These are phyloP conservation scores for Zaprionus lachaisei DNA, from an alignment of 1,140 invertebrate species.

Conservation along the genomic window DNA sequence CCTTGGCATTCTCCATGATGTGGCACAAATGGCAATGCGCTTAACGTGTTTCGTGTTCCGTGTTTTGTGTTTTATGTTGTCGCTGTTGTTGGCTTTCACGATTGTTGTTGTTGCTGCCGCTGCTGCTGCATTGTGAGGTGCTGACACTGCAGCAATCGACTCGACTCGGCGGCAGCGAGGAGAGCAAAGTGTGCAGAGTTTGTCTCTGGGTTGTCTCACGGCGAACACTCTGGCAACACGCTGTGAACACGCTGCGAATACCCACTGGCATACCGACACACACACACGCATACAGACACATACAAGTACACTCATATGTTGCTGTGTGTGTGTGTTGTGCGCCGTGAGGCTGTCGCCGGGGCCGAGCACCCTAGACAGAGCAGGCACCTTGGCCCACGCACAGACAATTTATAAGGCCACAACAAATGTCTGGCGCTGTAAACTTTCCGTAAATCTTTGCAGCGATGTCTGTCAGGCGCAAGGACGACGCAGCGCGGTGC, in stretches of 20 bases:
- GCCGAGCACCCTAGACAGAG: slow-evolving; percentile 19
- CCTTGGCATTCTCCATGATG: slow-evolving; percentile 65
- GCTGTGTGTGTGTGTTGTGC: too few species aligned
- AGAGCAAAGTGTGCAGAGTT: slow-evolving; percentile 26
- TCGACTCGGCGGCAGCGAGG: slow-evolving; percentile 8
- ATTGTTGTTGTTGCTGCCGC: slow-evolving; percentile 38
- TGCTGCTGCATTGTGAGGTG: slow-evolving; percentile 47
- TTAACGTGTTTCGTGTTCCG: slow-evolving; percentile 71
- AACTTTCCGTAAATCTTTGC: slow-evolving; percentile 78
- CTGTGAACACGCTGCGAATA: neutral
- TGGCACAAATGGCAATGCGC: slow-evolving; percentile 80
- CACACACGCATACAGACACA: slow-evolving; percentile 6
- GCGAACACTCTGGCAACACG: slow-evolving; percentile 10
- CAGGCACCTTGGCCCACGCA: slow-evolving; percentile 73
- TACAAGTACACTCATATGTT: neutral
- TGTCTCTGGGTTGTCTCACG: slow-evolving; percentile 25
- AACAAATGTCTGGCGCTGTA: slow-evolving; percentile 80
- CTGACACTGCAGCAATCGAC: slow-evolving; percentile 69
- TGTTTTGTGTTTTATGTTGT: slow-evolving; percentile 50
- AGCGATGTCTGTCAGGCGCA: slow-evolving; percentile 62
- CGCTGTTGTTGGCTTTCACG: slow-evolving; percentile 43
- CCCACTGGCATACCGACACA: slow-evolving; percentile 1
- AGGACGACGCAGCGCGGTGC: slow-evolving; percentile 53
- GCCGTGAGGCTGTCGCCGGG: neutral
- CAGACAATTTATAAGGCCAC: slow-evolving; percentile 80